Percentiles rank a stretch among this genome's conserved stretches.
These are phyloP conservation scores for Melanotaenia pygmaea DNA, from an alignment of 2,797 vertebrate genomes.

Conservation along the genomic window DNA sequence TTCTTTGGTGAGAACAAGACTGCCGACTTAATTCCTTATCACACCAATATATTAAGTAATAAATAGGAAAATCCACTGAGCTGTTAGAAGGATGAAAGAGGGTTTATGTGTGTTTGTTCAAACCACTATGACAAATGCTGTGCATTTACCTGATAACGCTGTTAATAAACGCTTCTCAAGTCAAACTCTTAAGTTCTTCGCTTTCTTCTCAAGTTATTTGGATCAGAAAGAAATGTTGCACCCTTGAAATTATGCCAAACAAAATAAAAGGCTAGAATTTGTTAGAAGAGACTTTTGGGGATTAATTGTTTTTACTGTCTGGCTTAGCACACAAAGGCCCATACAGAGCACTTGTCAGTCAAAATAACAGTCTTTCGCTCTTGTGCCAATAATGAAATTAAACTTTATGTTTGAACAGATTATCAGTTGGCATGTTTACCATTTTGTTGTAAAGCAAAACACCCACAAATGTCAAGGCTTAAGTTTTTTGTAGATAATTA, in stretches of 20 bases:
- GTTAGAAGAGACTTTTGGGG: constrained; percentile 55
- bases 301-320: constrained; percentile 65
- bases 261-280: constrained; percentile 53
- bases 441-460: neutral
- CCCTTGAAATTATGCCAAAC: constrained; percentile 71
- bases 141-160: constrained; percentile 78
- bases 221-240: constrained; percentile 53
- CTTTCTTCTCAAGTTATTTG: constrained; percentile 54
- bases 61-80: constrained; percentile 50
- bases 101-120: constrained; percentile 66
- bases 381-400: constrained; percentile 28
- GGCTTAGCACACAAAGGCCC: constrained; percentile 32
- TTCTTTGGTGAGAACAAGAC: constrained; percentile 38
- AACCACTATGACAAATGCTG: constrained; percentile 69
- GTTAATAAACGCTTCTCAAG: constrained; percentile 72
- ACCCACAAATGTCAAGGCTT: neutral
- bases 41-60: constrained; percentile 61
- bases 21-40: constrained; percentile 58
- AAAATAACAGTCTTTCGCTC: constrained; percentile 21
- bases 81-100: constrained; percentile 64
- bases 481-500: neutral
- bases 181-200: constrained; percentile 53
- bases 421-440: constrained; percentile 15
- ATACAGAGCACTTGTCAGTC: constrained; percentile 31
- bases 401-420: constrained; percentile 17